phyloP scores from a whole-genome alignment of 1,140 invertebrate genomes.

The Agrilus planipennis region DNA sequence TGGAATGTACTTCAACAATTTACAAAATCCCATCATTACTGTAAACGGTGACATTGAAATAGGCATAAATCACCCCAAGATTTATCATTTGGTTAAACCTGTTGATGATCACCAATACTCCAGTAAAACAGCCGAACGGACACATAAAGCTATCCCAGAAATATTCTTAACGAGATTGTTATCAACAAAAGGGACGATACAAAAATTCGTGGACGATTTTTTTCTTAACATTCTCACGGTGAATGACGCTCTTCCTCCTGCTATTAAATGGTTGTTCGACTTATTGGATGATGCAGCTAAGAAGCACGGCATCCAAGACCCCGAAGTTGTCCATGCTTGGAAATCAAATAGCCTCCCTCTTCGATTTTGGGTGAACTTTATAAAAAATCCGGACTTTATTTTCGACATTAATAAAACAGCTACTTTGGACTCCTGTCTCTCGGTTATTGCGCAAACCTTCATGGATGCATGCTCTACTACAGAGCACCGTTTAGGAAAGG shows the following conservation, averaged over 20 bases:
- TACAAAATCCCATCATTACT: conserved; percentile 62
- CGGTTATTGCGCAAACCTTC: conserved; percentile 91
- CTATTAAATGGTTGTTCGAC: conserved; percentile 93
- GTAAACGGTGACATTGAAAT: conserved; percentile 63
- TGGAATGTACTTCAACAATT: conserved; percentile 62
- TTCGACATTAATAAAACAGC: conserved; percentile 91
- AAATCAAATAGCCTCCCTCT: conserved; percentile 90
- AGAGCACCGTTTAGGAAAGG: conserved; percentile 81
- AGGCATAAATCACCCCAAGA: conserved; percentile 52
- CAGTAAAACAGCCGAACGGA: conserved; percentile 56
- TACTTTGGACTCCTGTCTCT: conserved; percentile 83
- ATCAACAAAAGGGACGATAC: conserved; percentile 90
- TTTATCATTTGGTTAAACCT: conserved; percentile 78
- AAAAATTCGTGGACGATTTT: conserved; percentile 95
- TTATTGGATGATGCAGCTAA: conserved; percentile 82
- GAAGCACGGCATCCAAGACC: conserved; percentile 69
- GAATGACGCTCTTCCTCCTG: conserved; percentile 79
- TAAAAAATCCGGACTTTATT: conserved; percentile 94
- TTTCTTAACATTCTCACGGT: conserved; percentile 79
- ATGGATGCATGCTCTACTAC: conserved; percentile 89
- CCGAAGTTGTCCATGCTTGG: conserved; percentile 90
- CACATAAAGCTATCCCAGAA: conserved; percentile 88
- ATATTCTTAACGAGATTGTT: conserved; percentile 86
- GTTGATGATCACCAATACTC: conserved; percentile 57
- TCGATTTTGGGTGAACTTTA: conserved; percentile 94